Base-by-base conservation (phyloP, 2,113 vertebrate genomes). In the Ctenomys sociabilis region DNA sequence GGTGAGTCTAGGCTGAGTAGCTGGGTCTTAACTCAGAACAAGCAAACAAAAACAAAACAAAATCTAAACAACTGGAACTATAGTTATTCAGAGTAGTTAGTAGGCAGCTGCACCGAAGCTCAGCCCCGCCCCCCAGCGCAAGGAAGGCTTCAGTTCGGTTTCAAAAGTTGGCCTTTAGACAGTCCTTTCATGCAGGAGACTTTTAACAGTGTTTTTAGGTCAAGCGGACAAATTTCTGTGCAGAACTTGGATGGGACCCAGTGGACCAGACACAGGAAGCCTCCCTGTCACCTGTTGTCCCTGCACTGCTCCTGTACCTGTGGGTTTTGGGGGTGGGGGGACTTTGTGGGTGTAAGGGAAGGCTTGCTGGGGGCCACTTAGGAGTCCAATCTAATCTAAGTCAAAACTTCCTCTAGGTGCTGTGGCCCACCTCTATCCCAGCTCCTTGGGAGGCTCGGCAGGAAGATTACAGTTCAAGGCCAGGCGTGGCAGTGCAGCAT, bases 31-130 rank as follows among this genome's bases (percentile, higher is more conserved):
- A 32, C 75, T 78, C 24, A 49, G n/a, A 49, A 49, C 43, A 78
- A 40, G 24, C 24, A 40, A 73, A 73, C 16, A 19, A 24, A 73
- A 16, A 17, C 43, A 32, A 32, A 77, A 49, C 26, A 30, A 45
- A 77, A 45, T 6, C 30, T 28, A 45, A 45, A 13, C 11, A 45
- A 77, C 3, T 7, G 24, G 81, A 32, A 43, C 6, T 2, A 8
- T 43, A 10, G 22, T 1, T 52, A 11, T 1, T 13, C 10, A 7
- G 17, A 21, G 28, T 54, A 54, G 49, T 49, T 10, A 24, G 45
- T 16, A 40, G 78, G 6, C 0, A 10, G 13, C 16, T 4, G 0
- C 30, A 1, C 3, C 0, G 24, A 17, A 3, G 4, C 0, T 12
- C 4, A 2, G 8, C 12, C n/a, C n/a, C n/a, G 12, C n/a, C 54